Evolutionary conservation across 2,113 vertebrate species (phyloP), one percentile per base, ranked within the genome.

Genomic region (Myocastor coypus): DNA sequence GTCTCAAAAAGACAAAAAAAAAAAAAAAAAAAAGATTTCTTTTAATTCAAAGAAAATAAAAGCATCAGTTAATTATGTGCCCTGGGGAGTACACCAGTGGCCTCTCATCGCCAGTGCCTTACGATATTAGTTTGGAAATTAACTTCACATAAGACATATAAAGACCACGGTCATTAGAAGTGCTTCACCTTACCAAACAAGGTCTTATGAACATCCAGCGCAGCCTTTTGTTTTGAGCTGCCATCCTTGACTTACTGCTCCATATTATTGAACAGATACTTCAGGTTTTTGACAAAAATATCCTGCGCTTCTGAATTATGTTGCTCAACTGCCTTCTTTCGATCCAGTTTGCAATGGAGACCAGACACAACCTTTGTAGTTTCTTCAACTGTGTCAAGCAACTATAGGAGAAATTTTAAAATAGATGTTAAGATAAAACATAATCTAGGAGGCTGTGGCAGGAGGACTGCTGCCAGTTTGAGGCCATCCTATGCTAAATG

Each of bases 311-410:
- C 46, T 66, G 87, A 87, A 97, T 99, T 99, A 98, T 99, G 99
- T 91, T 99, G 97, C 92, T 99, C 99, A 97, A 99, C 98, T 80
- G 98, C 98, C 20, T 96, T 98, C 98, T 99, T 99, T 50, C 99
- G 97, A 96, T 99, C 99, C 98, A 99, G 98, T 95, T 99, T 99
- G 0, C 98, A 99, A 52, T 99, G 99, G 42, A 99, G 99, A 61
- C 99, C 99, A 50, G 98, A 98, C 22, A 99, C 99, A 89, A 99
- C 99, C 26, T 98, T 97, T 80, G 99, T 99, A 94, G 99, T 99
- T 98, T 98, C 98, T 84, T 99, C 98, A 91, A 98, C 99, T 0
- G 99, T 99, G 86, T 46, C 98, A 98, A 99, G 98, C 95, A 99
- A 97, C 99, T 99, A 57, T 2, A 95, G 92, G 7, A 52, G 46